Conservation (phyloP, 2,113 vertebrate species). For the Nematolebias whitei region DNA sequence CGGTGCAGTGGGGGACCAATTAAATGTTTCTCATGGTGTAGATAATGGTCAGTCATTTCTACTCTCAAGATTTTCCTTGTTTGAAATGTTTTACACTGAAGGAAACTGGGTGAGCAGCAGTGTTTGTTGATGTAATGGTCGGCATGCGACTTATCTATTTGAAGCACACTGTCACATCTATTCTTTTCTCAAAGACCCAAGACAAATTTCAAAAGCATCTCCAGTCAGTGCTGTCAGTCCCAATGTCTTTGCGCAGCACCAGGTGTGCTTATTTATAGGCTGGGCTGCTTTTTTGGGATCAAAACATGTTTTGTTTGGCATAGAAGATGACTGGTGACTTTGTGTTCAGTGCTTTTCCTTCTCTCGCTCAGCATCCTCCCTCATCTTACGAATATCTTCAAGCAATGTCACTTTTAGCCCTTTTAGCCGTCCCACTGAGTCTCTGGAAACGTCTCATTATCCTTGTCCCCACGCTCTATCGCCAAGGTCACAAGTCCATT, state of each 20-base stretch:
- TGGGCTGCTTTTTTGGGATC: conserved; percentile 58
- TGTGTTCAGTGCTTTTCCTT: conserved; percentile 2
- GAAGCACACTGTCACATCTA: conserved; percentile 24
- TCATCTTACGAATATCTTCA: conserved; percentile 17
- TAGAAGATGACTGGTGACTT: conserved; percentile 34
- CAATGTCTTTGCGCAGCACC: conserved; percentile 31
- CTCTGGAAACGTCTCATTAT: conserved; percentile 65
- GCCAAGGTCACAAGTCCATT: conserved; percentile 63
- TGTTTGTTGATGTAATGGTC: conserved; percentile 20
- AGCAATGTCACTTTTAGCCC: conserved; percentile 20
- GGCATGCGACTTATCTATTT: conserved; percentile 21
- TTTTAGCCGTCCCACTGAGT: conserved; percentile 33
- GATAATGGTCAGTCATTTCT: conserved; percentile 20
- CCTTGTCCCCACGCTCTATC: conserved; percentile 52
- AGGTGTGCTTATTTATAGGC: conserved; percentile 69
- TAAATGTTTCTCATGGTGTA: not conserved
- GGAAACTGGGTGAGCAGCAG: conserved; percentile 16
- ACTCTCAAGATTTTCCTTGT: not conserved
- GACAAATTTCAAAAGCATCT: conserved; percentile 44
- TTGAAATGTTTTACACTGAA: conserved; percentile 7
- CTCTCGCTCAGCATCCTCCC: conserved; percentile 12
- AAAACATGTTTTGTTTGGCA: conserved; percentile 51
- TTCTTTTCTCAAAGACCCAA: conserved; percentile 41
- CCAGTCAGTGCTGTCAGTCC: conserved; percentile 38
- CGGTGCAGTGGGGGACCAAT: conserved; percentile 1